These are phyloP conservation scores for Bhutanitis thaidina DNA, from an alignment of 2,888 invertebrate genomes.

Conservation along the genomic window DNA sequence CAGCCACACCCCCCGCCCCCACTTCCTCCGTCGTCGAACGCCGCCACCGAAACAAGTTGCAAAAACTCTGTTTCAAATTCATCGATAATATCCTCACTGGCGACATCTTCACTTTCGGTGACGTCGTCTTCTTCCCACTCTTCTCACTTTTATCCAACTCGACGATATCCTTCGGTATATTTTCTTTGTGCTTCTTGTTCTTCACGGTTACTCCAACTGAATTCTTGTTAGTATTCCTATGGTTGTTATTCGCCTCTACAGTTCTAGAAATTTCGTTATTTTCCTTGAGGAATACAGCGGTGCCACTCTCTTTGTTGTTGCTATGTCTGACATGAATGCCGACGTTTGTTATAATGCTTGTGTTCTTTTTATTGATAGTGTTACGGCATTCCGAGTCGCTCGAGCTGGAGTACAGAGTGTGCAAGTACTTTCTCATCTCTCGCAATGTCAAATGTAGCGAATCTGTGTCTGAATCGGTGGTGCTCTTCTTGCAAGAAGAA, in stretches of 20 bases:
- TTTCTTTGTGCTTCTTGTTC: constrained; percentile 80
- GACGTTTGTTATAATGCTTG: constrained; percentile 66
- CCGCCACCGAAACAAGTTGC: constrained; percentile 89
- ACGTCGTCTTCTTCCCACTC: constrained; percentile 41
- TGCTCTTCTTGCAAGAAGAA: constrained; percentile 78
- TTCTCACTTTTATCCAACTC: constrained; percentile 71
- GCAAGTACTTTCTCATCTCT: constrained; percentile 90
- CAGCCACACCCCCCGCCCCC: constrained; percentile 37
- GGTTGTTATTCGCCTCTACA: constrained; percentile 68
- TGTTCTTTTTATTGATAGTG: constrained; percentile 69
- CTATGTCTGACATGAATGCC: constrained; percentile 52
- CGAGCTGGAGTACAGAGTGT: constrained; percentile 89
- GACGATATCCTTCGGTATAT: constrained; percentile 44
- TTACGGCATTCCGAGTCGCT: constrained; percentile 81
- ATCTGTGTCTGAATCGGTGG: constrained; percentile 82
- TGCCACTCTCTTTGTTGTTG: constrained; percentile 51
- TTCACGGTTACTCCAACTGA: constrained; percentile 81
- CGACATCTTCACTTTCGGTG: constrained; percentile 81
- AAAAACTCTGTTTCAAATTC: constrained; percentile 90
- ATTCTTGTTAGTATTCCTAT: constrained; percentile 72
- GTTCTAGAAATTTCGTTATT: constrained; percentile 49
- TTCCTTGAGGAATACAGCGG: constrained; percentile 55
- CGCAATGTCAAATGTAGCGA: constrained; percentile 90
- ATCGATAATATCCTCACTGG: constrained; percentile 84
- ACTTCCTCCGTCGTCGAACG: constrained; percentile 45